phyloP scores from a whole-genome alignment of 1,140 invertebrate species.

The Ooceraea biroi region DNA sequence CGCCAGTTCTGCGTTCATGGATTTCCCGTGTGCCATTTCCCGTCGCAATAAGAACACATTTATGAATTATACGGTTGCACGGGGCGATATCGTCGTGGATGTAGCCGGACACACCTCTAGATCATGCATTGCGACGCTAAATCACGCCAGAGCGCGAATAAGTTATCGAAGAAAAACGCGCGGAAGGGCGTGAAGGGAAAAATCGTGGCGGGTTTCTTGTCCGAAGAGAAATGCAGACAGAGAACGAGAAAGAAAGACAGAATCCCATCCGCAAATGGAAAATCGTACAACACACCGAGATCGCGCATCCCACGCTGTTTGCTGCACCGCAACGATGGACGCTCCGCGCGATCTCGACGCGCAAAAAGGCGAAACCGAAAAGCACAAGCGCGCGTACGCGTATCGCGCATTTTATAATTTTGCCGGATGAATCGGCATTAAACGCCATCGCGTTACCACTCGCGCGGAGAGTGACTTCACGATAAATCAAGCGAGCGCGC shows the following conservation, averaged over 20 bases:
- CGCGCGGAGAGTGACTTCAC: conserved; percentile 60
- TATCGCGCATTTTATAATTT: conserved; percentile 70
- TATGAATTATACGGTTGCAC: conserved; percentile 11
- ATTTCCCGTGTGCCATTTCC: conserved; percentile 7
- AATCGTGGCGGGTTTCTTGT: conserved; percentile 38
- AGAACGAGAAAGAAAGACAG: too few relatives aligned
- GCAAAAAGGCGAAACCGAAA: conserved; percentile 44
- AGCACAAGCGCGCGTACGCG: conserved; percentile 24
- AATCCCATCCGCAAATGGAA: not conserved
- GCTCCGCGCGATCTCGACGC: conserved; percentile 19
- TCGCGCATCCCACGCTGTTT: conserved; percentile 64
- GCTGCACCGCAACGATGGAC: conserved; percentile 41
- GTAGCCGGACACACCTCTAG: not conserved
- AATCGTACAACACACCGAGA: conserved; percentile 64
- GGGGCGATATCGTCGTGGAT: not conserved
- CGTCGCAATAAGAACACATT: conserved; percentile 28
- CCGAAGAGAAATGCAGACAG: not conserved
- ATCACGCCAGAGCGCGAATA: conserved; percentile 37
- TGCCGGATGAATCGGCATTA: conserved; percentile 73
- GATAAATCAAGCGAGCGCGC: conserved; percentile 39
- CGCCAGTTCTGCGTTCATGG: conserved; percentile 19
- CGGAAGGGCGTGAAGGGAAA: not conserved
- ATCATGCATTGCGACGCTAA: conserved; percentile 27
- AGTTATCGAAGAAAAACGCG: conserved; percentile 32
- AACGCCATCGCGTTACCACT: conserved; percentile 50